Conservation (phyloP, 2,113 vertebrate species). For the Panthera tigris region DNA sequence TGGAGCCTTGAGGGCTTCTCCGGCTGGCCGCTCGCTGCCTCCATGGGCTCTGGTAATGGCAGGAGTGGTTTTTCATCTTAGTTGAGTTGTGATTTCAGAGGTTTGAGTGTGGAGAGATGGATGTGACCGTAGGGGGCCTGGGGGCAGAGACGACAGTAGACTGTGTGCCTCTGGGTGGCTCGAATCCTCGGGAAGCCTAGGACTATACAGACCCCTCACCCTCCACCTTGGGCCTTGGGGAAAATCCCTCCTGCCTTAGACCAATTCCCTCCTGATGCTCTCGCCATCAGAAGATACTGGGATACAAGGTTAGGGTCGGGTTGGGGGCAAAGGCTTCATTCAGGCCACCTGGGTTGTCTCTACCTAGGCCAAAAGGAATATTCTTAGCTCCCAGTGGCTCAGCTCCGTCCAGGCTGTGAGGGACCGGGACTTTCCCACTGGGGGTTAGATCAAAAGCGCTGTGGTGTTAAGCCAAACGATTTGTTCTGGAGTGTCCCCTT, state of each 20-base stretch:
- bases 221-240: not conserved
- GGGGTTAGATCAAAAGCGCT: not conserved
- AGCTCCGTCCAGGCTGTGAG: not conserved
- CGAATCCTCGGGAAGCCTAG: not conserved
- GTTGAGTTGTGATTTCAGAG: not conserved
- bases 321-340: not conserved
- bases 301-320: not conserved
- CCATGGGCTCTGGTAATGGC: not conserved
- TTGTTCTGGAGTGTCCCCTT: not conserved
- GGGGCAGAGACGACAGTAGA: too few relatives aligned
- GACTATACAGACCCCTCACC: not conserved
- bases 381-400: not conserved
- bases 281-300: not conserved
- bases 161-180: fast-evolving
- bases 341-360: too few relatives aligned
- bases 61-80: not conserved
- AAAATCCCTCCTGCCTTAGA: not conserved
- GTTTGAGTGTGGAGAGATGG: not conserved
- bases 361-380: not conserved
- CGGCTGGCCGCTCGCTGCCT: too few relatives aligned
- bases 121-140: not conserved
- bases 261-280: not conserved
- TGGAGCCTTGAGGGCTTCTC: not conserved
- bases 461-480: not conserved
- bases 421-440: not conserved